A percentile compares a stretch with the other conserved stretches of the same genome.
These are phyloP conservation scores for Aspidapion aeneum DNA, from an alignment of 2,888 invertebrate genomes.

Conservation along the genomic window DNA sequence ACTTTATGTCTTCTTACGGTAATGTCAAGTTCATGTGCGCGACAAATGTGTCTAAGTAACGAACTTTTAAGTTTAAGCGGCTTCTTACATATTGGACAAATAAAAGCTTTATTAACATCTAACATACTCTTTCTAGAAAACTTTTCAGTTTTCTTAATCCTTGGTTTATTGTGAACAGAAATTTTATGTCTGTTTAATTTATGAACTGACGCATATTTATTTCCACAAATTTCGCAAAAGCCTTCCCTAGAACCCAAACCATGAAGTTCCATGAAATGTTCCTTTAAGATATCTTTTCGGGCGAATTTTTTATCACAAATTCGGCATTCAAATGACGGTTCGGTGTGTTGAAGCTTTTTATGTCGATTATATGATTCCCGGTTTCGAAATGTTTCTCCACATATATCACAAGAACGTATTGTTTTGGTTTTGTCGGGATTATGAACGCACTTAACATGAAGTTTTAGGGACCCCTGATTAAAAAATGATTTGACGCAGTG, in stretches of 20 bases:
- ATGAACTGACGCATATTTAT: too few species aligned
- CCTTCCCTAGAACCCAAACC: constrained; percentile 22
- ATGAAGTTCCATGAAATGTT: constrained; percentile 46
- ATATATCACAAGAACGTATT: constrained; percentile 5
- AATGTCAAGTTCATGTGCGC: constrained; percentile 30
- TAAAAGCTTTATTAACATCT: too few species aligned
- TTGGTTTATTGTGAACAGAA: background rate
- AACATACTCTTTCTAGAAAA: too few species aligned
- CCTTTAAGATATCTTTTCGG: constrained; percentile 27
- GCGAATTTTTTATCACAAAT: constrained; percentile 32
- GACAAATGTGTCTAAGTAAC: constrained; percentile 30
- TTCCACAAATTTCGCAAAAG: too few species aligned
- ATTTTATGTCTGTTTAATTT: too few species aligned
- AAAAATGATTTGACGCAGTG: constrained; percentile 37
- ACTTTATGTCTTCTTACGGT: constrained; percentile 29
- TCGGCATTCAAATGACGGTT: constrained; percentile 30
- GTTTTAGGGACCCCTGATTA: constrained; percentile 32
- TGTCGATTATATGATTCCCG: constrained; percentile 37
- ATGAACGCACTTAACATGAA: constrained; percentile 35
- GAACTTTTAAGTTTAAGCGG: constrained; percentile 27
- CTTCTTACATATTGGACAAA: constrained; percentile 32
- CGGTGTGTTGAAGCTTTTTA: constrained; percentile 40
- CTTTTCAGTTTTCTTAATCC: background rate
- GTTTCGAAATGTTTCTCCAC: background rate
- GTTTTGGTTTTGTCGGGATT: constrained; percentile 9